phyloP scores from a whole-genome alignment of 1,140 invertebrate species.

The Drosophila leontia region DNA sequence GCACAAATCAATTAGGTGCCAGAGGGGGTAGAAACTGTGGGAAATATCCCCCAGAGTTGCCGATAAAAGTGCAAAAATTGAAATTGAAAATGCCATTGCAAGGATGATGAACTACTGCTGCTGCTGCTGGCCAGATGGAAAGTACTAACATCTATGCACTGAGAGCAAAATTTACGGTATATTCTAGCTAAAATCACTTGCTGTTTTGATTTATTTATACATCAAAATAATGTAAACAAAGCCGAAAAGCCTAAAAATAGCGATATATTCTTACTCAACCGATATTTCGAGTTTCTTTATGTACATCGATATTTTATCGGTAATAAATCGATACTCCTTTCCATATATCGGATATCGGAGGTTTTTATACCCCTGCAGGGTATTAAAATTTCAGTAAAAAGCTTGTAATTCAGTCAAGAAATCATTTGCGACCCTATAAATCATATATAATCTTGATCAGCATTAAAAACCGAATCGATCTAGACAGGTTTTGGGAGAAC shows the following conservation, averaged over 20 bases:
- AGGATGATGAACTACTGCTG: slow-evolving; percentile 23
- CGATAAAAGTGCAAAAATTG: slow-evolving; percentile 55
- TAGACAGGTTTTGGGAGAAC: no score
- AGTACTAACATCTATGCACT: background rate
- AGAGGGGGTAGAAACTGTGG: background rate
- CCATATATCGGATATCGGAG: background rate
- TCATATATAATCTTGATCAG: no score
- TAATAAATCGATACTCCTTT: background rate
- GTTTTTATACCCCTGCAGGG: no score
- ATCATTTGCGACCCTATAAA: no score
- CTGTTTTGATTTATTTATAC: background rate
- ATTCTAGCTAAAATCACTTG: background rate
- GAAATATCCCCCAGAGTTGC: slow-evolving; percentile 6
- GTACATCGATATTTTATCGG: background rate
- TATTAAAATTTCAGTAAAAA: no score
- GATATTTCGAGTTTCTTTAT: background rate
- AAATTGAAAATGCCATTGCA: slow-evolving; percentile 52
- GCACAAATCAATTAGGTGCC: slow-evolving; percentile 66
- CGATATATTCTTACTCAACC: background rate
- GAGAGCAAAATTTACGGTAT: background rate
- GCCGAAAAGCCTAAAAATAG: background rate
- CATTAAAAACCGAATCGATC: no score
- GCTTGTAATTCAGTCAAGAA: no score
- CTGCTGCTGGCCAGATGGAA: background rate
- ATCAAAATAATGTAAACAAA: background rate